phyloP scores from a whole-genome alignment of 2,888 invertebrate genomes.

The Branchipolynoe longqiensis region DNA sequence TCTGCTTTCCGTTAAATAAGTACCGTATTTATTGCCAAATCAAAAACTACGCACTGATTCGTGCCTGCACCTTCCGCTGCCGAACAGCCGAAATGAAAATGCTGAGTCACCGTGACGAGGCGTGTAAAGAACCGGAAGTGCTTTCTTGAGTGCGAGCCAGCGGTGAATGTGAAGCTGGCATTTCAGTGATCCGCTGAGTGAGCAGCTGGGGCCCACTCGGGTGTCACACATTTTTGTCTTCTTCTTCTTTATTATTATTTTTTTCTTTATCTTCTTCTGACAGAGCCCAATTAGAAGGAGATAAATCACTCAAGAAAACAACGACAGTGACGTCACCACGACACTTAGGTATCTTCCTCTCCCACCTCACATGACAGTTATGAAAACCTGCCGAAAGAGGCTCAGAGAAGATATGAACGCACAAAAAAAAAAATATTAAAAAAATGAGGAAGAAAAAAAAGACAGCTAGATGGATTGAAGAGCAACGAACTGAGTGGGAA shows the following conservation, averaged over 20 bases:
- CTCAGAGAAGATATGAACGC: no score
- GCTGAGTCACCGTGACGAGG: neutral
- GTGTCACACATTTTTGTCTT: neutral
- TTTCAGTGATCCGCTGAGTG: conserved; percentile 25
- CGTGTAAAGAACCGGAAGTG: neutral
- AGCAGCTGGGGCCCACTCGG: neutral
- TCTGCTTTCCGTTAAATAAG: no score
- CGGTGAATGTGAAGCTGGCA: conserved; percentile 9
- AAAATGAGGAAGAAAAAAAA: no score
- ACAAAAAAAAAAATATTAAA: no score
- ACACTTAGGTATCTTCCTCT: no score
- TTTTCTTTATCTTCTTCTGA: neutral
- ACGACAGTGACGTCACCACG: no score
- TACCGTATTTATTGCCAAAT: no score
- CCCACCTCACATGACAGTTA: no score
- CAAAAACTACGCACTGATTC: no score
- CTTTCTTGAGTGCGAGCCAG: neutral
- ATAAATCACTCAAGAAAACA: conserved; percentile 1
- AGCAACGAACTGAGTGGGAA: no score
- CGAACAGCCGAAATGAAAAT: conserved; percentile 10
- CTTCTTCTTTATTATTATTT: neutral
- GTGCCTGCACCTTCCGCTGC: neutral
- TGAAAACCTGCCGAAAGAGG: no score
- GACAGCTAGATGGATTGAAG: no score
- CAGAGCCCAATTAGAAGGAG: neutral